Evolutionary conservation across 2,797 vertebrate species (phyloP).

Genomic region (Lagorchestes hirsutus): DNA sequence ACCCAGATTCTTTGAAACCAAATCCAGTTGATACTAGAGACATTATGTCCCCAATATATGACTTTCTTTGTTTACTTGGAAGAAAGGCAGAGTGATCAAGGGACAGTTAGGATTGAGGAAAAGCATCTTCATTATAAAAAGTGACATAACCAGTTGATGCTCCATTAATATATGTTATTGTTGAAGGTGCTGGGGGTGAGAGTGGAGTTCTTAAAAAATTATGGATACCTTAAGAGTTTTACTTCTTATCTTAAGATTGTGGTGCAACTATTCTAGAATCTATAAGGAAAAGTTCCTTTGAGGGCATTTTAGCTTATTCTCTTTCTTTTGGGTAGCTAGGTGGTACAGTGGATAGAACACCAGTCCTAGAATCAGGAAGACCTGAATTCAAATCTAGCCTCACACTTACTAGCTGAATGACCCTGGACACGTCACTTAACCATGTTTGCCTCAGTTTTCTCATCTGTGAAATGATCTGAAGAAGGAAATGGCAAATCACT

Average conservation of each 20-base stretch:
- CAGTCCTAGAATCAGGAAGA: background rate
- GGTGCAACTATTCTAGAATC: background rate
- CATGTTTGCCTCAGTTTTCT: background rate
- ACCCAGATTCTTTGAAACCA: background rate
- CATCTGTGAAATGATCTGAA: background rate
- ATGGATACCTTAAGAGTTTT: background rate
- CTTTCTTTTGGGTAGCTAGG: background rate
- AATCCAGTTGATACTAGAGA: slow-evolving; percentile 2
- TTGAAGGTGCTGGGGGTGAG: background rate
- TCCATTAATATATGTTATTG: background rate
- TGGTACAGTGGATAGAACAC: background rate
- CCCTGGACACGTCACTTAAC: background rate
- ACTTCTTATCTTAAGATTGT: background rate
- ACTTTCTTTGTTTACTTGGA: background rate
- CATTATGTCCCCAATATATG: slow-evolving; percentile 50
- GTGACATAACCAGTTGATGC: background rate
- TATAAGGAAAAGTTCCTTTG: background rate
- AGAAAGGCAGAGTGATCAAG: background rate
- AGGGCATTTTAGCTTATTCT: background rate
- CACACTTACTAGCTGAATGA: background rate
- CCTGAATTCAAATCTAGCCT: background rate
- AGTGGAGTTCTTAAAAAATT: background rate
- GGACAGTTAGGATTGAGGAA: background rate
- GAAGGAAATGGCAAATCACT: background rate
- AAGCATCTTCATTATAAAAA: background rate